Evolutionary conservation across 2,888 invertebrate genomes (phyloP).

Genomic region (Trichopria drosophilae): DNA sequence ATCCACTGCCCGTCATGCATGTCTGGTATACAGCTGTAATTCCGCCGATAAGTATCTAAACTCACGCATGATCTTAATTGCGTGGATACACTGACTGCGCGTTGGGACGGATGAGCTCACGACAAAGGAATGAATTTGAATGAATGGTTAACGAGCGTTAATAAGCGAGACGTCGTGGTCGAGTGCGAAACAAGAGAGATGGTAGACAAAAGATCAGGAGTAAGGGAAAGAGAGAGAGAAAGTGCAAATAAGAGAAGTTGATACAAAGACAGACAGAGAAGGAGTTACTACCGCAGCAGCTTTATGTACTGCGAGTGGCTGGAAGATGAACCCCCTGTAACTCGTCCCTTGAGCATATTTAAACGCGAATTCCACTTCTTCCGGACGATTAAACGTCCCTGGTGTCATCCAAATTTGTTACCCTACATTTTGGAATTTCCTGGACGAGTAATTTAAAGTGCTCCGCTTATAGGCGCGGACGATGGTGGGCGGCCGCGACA

Average conservation of each 20-base stretch:
- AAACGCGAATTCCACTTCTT: conserved; percentile 28
- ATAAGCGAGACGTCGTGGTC: conserved; percentile 21
- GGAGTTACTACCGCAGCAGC: too few species aligned
- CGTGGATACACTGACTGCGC: conserved; percentile 16
- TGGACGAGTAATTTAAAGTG: too few species aligned
- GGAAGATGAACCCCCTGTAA: conserved; percentile 11
- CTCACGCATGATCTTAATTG: conserved; percentile 34
- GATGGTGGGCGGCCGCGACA: too few species aligned
- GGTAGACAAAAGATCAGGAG: not conserved
- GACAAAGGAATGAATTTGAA: conserved; percentile 42
- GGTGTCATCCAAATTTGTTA: conserved; percentile 20
- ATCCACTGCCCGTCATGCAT: too few species aligned
- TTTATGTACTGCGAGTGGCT: not conserved
- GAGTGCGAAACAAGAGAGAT: not conserved
- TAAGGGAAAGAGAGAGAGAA: too few species aligned
- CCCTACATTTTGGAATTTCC: conserved; percentile 24
- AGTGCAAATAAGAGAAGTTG: too few species aligned
- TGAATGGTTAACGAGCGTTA: conserved; percentile 34
- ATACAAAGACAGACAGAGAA: too few species aligned
- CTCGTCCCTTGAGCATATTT: conserved; percentile 28
- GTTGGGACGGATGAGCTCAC: conserved; percentile 32
- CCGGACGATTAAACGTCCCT: conserved; percentile 24
- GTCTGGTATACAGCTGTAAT: conserved; percentile 31
- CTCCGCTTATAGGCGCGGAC: too few species aligned
- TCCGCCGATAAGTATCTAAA: conserved; percentile 33